Conservation (phyloP, 2,113 vertebrate genomes). For the Eurypyga helias region DNA sequence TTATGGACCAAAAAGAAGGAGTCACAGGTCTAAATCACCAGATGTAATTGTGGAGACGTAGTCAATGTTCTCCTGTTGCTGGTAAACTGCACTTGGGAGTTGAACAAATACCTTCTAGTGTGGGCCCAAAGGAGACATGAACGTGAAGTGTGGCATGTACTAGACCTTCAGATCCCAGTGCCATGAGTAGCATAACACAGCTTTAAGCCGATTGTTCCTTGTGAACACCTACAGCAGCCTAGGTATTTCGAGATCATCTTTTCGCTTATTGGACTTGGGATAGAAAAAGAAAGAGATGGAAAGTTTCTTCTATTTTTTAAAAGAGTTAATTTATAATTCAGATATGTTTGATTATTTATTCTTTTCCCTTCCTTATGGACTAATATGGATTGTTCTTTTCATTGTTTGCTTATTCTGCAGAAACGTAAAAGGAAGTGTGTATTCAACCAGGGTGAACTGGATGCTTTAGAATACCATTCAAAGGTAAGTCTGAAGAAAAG, state of each 20-base stretch:
- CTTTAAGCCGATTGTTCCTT: not conserved
- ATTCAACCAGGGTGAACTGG: slow-evolving; percentile 90
- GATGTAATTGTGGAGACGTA: fast-evolving
- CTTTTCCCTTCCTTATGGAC: not conserved
- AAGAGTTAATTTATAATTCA: not conserved
- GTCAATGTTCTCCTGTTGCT: not conserved
- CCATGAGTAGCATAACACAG: not conserved
- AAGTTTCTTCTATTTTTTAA: not conserved
- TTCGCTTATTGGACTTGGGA: not conserved
- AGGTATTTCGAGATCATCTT: not conserved
- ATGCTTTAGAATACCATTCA: slow-evolving; percentile 86
- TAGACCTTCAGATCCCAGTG: not conserved
- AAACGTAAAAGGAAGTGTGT: slow-evolving; percentile 84
- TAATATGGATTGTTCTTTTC: not conserved
- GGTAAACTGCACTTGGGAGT: not conserved
- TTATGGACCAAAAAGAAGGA: not conserved
- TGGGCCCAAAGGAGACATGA: not conserved
- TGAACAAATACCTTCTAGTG: not conserved
- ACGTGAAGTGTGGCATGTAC: not conserved
- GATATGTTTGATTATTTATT: not conserved
- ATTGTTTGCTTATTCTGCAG: slow-evolving; percentile 65
- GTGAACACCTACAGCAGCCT: not conserved
- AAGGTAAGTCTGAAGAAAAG: slow-evolving; percentile 74
- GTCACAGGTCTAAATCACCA: not conserved
- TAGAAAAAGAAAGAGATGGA: not conserved